Evolutionary conservation across 2,888 invertebrate species (phyloP), one percentile per base, ranked within the genome.

Genomic region (Ormyrus nitidulus): DNA sequence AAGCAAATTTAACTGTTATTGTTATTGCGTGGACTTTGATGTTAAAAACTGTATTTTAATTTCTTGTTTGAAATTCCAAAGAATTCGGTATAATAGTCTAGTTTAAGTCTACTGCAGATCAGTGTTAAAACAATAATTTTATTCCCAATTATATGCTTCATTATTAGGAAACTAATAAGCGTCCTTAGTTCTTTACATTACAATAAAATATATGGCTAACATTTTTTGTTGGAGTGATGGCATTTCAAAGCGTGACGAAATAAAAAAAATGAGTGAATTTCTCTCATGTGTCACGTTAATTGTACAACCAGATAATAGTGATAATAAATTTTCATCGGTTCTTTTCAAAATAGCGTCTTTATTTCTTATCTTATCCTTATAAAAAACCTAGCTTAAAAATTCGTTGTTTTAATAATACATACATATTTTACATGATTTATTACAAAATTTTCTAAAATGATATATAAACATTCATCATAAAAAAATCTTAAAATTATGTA

Each of bases 301-400:
- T 85, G 84, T 84, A 85, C 83, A 82, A 83, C 74, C 82, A 82
- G 74, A 85, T 82, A 83, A 83, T 70, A 74, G 70, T 84, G 83
- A 85, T 85, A 86, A 86, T 85, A 86, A 85, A 85, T 86, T 85
- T 85, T 82, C 84, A 85, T 85, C 83, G 79, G 84, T 84, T 84
- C 85, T 86, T 85, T 86, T 85, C 83, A 85, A 34, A 83, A 81
- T 46, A n/a, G 11, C 56, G 49, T 69, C 10, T 78, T 77, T 82
- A 73, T 79, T 79, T 76, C 9, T 69, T 74, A 59, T 72, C 5
- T 44, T 54, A 69, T 77, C 70, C 65, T 73, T 72, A 56, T 51
- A 72, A 68, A 75, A 75, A 71, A 66, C 69, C n/a, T 61, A 70
- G 4, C n/a, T 73, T 66, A 72, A 78, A 75, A 76, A 79, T 68